A percentile compares a stretch with the other conserved stretches of the same genome.
Conservation (phyloP, 2,888 invertebrate species). For the Drosophila lacicola region DNA sequence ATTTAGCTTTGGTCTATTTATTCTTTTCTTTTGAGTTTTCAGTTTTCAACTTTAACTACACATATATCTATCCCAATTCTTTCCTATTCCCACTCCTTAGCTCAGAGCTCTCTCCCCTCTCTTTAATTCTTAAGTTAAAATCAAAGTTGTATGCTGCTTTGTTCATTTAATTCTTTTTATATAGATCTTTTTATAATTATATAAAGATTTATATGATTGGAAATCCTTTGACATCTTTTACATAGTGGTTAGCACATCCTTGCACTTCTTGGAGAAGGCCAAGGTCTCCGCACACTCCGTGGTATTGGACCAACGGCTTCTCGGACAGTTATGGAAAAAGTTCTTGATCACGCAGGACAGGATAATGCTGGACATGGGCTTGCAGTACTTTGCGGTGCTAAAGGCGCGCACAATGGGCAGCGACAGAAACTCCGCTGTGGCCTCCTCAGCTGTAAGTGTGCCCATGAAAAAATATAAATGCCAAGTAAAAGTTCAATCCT, state of each 20-base stretch:
- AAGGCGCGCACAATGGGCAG: slow-evolving; percentile 42
- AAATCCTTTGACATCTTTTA: slow-evolving; percentile 19
- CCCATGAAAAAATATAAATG: no score
- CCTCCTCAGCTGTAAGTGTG: slow-evolving; percentile 53
- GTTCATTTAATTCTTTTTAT: not conserved
- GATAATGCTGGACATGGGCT: slow-evolving; percentile 67
- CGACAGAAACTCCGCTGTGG: slow-evolving; percentile 46
- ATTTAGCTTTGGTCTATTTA: not conserved
- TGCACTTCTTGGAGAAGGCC: slow-evolving; percentile 70
- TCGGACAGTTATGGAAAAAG: slow-evolving; percentile 77
- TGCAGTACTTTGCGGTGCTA: slow-evolving; percentile 47
- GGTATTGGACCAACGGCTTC: slow-evolving; percentile 66
- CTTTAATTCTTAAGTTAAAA: not conserved
- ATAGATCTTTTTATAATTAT: not conserved
- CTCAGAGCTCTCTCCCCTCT: not conserved
- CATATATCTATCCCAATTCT: not conserved
- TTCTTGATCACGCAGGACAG: slow-evolving; percentile 69
- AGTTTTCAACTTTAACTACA: no score
- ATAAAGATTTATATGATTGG: no score
- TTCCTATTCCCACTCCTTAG: no score
- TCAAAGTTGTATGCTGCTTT: not conserved
- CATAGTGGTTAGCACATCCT: slow-evolving; percentile 74
- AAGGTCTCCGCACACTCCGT: slow-evolving; percentile 68
- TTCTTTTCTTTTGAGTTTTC: not conserved
- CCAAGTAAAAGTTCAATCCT: not conserved